Evolutionary conservation across 2,797 vertebrate genomes (phyloP), one percentile per base, ranked within the genome.

Genomic region (Sphenodon punctatus): DNA sequence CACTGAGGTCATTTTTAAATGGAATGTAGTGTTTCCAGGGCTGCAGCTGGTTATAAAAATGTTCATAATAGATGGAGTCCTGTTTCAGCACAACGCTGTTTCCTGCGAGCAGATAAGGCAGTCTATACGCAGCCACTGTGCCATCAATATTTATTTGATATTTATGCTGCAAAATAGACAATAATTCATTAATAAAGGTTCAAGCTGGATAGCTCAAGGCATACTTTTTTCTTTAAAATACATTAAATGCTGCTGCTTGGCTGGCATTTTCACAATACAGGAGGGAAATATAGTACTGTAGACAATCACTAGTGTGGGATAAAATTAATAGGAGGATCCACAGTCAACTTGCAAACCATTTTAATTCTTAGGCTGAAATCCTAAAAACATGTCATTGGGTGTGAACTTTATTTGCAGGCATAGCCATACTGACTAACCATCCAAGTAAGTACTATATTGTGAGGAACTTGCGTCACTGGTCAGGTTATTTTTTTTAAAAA

Each of bases 81-180:
- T 99, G 98, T 93, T 99, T 99, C 38, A 99, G 90, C 42, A 99
- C 98, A 32, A 99, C 97, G 4, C 98, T 98, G 95, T 97, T 97
- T 34, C 97, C 98, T 5, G 97, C 97, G 65, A 99, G 94, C 34
- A 99, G 97, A 90, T 99, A 99, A 1, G 99, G 98, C 92, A 99
- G 93, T 69, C 99, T 95, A 84, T 99, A 99, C 0, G 98, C 98
- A 6, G 98, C 99, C 64, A 99, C 99, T 0, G 99, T 99, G 86
- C 99, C 99, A 10, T 99, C 99, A 0, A 99, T 88, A 88, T 98
- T 99, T 91, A 99, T 98, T 89, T 99, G 99, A 67, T 99, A 99
- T 83, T 99, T 99, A 91, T 98, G 98, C 99, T 99, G 94, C 69
- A 89, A 93, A 88, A 84, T 42, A 89, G 84, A 83, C 3, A 67